Percentiles rank a stretch among this genome's conserved stretches.
Evolutionary conservation across 2,797 vertebrate species (phyloP).

Genomic region (Rhinogobio ventralis): DNA sequence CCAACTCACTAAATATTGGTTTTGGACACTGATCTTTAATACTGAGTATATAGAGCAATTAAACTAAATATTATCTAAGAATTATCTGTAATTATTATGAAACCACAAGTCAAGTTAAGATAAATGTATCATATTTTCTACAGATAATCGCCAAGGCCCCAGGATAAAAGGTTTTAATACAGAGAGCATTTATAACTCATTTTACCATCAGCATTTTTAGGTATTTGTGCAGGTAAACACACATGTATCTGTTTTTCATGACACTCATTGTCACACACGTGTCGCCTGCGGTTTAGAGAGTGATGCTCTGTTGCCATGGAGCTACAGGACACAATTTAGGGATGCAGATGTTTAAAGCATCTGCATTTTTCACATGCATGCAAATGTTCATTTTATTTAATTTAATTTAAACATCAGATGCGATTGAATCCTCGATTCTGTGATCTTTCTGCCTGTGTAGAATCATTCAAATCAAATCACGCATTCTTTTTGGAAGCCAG

Average conservation of each 20-base stretch:
- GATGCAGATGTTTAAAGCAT: conserved; percentile 14
- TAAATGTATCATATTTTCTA: background rate
- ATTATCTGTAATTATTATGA: background rate
- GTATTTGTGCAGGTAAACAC: conserved; percentile 8
- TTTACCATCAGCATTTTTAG: background rate
- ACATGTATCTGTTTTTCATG: conserved; percentile 12
- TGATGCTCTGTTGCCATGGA: conserved; percentile 60
- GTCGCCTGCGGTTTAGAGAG: too few species aligned
- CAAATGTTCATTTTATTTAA: background rate
- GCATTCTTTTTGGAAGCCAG: background rate
- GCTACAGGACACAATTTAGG: conserved; percentile 48
- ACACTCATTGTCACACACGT: conserved; percentile 21
- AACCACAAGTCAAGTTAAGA: background rate
- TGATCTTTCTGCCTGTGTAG: background rate
- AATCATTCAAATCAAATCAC: background rate
- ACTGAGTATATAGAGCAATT: background rate
- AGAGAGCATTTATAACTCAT: background rate
- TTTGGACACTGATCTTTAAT: background rate
- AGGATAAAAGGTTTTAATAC: background rate
- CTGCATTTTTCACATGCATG: background rate
- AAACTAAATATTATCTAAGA: background rate
- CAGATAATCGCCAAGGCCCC: background rate
- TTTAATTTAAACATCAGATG: background rate
- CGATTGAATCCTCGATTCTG: background rate
- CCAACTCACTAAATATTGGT: background rate